Conservation (phyloP, 2,888 invertebrate genomes). For the Drosophila kokeensis region DNA sequence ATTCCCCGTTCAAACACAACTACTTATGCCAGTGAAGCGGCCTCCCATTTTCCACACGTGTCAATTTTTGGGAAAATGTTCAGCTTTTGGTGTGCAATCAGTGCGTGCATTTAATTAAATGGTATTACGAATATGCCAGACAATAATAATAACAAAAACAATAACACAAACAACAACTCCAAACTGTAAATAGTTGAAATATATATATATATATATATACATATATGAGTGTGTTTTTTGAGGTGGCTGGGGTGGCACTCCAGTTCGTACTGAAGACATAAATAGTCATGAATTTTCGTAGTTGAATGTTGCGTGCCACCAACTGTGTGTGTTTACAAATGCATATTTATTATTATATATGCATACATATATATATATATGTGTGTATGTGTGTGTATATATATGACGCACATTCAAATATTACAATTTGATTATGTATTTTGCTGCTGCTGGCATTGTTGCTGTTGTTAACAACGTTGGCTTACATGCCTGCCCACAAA, state of each 20-base stretch:
- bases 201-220: neutral
- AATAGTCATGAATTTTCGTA: conserved; percentile 40
- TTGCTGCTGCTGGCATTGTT: conserved; percentile 11
- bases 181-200: conserved; percentile 24
- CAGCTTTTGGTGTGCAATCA: conserved; percentile 28
- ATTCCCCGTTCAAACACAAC: conserved; percentile 8
- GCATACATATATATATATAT: neutral
- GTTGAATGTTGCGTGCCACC: conserved; percentile 15
- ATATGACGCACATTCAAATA: conserved; percentile 49
- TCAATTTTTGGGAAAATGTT: conserved; percentile 39
- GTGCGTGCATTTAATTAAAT: conserved; percentile 62
- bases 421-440: conserved; percentile 43
- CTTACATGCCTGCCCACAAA: conserved; percentile 22
- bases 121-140: conserved; percentile 35
- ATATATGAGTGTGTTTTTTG: neutral
- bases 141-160: conserved; percentile 30
- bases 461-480: conserved; percentile 47
- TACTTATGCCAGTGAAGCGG: neutral
- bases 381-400: neutral
- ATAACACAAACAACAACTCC: conserved; percentile 1
- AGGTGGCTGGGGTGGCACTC: neutral
- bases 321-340: neutral
- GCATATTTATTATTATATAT: neutral
- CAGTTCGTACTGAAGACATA: conserved; percentile 15
- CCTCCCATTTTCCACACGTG: neutral